phyloP scores from a whole-genome alignment of 92 coral and sea anemone genomes.

The Epizoanthus rinbou region DNA sequence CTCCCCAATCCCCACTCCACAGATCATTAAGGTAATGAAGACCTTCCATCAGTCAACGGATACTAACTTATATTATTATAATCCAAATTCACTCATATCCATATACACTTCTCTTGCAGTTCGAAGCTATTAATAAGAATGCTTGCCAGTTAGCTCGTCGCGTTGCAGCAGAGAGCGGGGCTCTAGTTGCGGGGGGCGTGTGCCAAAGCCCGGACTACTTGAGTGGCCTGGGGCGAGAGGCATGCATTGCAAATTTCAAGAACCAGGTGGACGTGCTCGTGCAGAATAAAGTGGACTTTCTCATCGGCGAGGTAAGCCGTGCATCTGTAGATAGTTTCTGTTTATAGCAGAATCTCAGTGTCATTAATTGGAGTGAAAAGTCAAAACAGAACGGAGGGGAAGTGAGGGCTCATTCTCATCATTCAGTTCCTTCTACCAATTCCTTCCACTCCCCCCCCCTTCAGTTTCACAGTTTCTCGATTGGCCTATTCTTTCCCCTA shows the following conservation, averaged over 20 bases:
- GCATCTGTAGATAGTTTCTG: background rate
- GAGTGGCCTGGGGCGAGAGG: constrained; percentile 50
- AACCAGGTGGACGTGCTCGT: constrained; percentile 55
- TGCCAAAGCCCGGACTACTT: constrained; percentile 61
- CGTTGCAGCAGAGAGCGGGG: constrained; percentile 54
- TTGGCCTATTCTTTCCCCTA: too few species aligned
- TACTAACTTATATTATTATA: too few species aligned
- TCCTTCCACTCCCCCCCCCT: too few species aligned
- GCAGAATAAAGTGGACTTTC: constrained; percentile 53
- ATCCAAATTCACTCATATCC: background rate
- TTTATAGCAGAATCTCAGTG: too few species aligned
- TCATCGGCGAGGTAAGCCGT: constrained; percentile 52
- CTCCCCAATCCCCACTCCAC: too few species aligned
- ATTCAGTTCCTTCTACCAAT: too few species aligned
- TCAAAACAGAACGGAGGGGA: too few species aligned
- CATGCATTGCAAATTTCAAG: constrained; percentile 49
- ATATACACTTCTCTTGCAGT: constrained; percentile 11
- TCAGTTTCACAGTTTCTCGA: too few species aligned
- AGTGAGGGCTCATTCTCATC: too few species aligned
- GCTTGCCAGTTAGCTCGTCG: constrained; percentile 61
- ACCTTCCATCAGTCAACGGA: too few species aligned
- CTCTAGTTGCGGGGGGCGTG: constrained; percentile 56
- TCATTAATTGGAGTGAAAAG: too few species aligned
- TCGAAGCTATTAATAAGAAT: constrained; percentile 46
- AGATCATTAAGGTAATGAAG: too few species aligned